phyloP scores from a whole-genome alignment of 2,113 vertebrate genomes.

The human region DNA sequence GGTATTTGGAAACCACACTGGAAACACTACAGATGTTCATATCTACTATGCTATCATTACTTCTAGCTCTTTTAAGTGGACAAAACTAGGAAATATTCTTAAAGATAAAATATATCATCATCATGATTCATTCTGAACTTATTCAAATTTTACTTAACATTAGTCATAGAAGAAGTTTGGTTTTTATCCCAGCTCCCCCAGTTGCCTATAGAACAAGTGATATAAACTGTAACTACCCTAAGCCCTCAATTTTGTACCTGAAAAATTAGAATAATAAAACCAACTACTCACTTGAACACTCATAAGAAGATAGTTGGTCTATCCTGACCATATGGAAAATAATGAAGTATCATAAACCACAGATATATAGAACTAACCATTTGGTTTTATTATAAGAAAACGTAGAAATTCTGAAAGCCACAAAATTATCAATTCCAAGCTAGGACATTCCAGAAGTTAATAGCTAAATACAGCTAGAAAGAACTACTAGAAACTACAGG shows the following conservation, averaged over 20 bases:
- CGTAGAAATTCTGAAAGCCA: not conserved
- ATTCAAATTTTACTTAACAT: slow-evolving; percentile 17
- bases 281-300: not conserved
- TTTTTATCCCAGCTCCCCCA: not conserved
- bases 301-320: not conserved
- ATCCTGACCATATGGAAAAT: not conserved
- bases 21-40: not conserved
- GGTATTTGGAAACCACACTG: not conserved
- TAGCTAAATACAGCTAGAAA: not conserved
- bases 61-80: not conserved
- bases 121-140: not conserved
- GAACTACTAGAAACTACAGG: not conserved
- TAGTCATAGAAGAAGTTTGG: not conserved
- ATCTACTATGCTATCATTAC: not conserved
- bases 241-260: not conserved
- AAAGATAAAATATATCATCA: not conserved
- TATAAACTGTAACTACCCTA: not conserved
- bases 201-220: not conserved
- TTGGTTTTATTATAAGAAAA: not conserved
- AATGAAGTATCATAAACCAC: not conserved
- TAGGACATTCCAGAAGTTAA: not conserved
- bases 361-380: not conserved
- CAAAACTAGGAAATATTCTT: not conserved
- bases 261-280: not conserved
- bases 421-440: not conserved